Evolutionary conservation across 2,113 vertebrate species (phyloP).

Genomic region (Dipodomys spectabilis): DNA sequence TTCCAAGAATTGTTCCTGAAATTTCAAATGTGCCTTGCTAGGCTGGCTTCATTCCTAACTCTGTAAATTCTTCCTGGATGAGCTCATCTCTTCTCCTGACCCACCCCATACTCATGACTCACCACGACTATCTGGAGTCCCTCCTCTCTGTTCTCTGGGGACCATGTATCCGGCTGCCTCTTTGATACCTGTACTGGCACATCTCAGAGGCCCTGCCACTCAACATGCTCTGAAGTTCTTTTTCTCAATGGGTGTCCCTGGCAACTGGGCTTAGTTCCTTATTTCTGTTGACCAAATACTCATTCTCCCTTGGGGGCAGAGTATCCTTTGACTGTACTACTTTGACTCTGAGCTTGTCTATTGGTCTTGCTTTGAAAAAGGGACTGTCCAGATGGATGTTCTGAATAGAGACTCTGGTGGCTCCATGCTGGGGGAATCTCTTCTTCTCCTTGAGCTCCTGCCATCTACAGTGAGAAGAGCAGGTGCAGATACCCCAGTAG

Average conservation of each 20-base stretch:
- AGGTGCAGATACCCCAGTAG: background rate
- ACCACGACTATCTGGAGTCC: background rate
- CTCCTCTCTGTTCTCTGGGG: background rate
- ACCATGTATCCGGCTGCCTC: background rate
- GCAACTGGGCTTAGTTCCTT: background rate
- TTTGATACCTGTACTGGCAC: background rate
- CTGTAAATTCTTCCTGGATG: background rate
- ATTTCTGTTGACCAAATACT: background rate
- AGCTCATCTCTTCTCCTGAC: conserved; percentile 17
- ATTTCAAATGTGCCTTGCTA: background rate
- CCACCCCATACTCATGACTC: conserved; percentile 34
- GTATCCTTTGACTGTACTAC: background rate
- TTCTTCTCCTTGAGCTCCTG: background rate
- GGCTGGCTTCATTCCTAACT: background rate
- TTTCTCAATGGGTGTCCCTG: background rate
- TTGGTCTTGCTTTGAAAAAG: background rate
- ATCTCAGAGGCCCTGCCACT: background rate
- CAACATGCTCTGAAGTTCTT: background rate
- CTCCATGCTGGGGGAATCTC: background rate
- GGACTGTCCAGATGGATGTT: background rate
- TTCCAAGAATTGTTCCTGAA: conserved; percentile 32
- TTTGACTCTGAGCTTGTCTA: background rate
- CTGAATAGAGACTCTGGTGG: background rate
- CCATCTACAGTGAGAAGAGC: background rate
- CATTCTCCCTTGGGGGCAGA: background rate